Percentiles rank a stretch among this genome's conserved stretches.
phyloP scores from a whole-genome alignment of 2,888 invertebrate genomes.

The Drosophila hamatofila region DNA sequence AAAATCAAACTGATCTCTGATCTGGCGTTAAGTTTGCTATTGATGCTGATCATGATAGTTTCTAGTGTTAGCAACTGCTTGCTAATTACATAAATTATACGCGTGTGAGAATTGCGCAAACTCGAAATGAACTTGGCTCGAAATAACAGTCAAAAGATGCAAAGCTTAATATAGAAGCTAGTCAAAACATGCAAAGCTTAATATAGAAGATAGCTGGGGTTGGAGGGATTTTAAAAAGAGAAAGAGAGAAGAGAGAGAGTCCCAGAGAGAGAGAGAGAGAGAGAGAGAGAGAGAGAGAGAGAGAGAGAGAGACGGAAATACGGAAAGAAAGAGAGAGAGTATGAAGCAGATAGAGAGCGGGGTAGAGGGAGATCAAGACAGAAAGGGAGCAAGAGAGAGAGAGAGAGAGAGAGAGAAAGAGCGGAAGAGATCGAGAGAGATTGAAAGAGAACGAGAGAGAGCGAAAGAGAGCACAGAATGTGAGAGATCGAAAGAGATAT shows the following conservation, averaged over 20 bases:
- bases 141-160: slow-evolving; percentile 13
- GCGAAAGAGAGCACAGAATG: too few relatives aligned
- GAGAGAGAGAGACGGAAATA: background rate
- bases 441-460: background rate
- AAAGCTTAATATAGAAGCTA: background rate
- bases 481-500: background rate
- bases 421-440: background rate
- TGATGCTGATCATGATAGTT: slow-evolving; percentile 22
- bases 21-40: background rate
- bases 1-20: background rate
- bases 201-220: background rate
- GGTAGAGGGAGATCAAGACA: background rate
- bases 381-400: background rate
- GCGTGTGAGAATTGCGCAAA: slow-evolving; percentile 28
- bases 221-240: background rate
- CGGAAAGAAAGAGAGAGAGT: background rate
- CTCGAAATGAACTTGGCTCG: slow-evolving; percentile 34
- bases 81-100: slow-evolving; percentile 47
- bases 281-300: background rate
- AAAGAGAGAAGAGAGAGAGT: background rate
- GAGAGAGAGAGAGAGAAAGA: background rate
- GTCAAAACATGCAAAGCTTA: slow-evolving; percentile 10
- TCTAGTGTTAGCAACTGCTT: slow-evolving; percentile 32
- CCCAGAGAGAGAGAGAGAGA: background rate
- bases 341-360: background rate